Evolutionary conservation across 2,113 vertebrate genomes (phyloP).

Genomic region (Micronycteris hirsuta): DNA sequence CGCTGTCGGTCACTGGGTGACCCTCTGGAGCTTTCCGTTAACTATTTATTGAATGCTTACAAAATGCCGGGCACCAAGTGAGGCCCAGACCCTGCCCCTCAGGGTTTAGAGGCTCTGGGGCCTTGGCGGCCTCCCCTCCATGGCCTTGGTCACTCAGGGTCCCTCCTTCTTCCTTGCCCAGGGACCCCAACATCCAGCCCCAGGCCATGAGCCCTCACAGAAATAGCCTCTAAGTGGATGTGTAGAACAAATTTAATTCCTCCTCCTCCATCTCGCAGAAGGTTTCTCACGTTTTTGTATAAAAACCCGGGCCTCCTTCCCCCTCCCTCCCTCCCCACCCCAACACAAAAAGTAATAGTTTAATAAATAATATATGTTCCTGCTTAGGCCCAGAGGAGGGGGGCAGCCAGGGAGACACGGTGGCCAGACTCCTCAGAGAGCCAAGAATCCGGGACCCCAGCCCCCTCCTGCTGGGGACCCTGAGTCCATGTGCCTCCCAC

Average conservation of each 20-base stretch:
- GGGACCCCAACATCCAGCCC: neutral
- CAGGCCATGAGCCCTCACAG: neutral
- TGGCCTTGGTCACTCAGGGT: neutral
- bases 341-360: constrained; percentile 35
- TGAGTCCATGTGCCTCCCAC: neutral
- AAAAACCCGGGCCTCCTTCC: constrained; percentile 12
- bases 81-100: neutral
- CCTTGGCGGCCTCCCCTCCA: neutral
- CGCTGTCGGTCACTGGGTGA: neutral
- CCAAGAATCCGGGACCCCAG: neutral
- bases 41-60: neutral
- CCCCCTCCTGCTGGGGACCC: neutral
- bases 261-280: neutral
- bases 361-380: constrained; percentile 66
- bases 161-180: neutral
- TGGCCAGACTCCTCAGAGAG: neutral
- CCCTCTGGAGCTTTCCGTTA: neutral
- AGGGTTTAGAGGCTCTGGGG: neutral
- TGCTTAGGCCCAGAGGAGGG: neutral
- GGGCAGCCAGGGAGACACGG: neutral
- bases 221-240: neutral
- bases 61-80: neutral
- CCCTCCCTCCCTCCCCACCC: neutral
- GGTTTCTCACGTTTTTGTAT: neutral
- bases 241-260: neutral